These are phyloP conservation scores for Amblyopsis hoosieri DNA, from an alignment of 2,797 vertebrate species.

Conservation along the genomic window DNA sequence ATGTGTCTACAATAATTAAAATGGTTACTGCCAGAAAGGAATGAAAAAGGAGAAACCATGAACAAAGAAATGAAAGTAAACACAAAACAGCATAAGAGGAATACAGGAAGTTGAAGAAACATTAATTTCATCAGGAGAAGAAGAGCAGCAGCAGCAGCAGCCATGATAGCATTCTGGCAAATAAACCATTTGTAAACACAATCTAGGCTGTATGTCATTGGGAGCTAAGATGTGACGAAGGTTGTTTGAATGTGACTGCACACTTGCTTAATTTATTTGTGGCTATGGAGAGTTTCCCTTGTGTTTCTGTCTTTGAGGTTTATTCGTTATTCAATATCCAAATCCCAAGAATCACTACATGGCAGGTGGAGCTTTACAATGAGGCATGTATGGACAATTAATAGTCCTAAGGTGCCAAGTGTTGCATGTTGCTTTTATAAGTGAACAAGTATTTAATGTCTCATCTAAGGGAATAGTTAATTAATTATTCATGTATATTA, in stretches of 20 bases:
- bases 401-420: conserved; percentile 57
- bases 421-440: conserved; percentile 71
- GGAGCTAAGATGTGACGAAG: conserved; percentile 32
- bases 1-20: not conserved
- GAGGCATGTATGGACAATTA: conserved; percentile 56
- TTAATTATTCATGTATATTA: conserved; percentile 68
- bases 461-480: conserved; percentile 53
- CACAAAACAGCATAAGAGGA: not conserved
- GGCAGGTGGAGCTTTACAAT: conserved; percentile 63
- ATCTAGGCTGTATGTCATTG: conserved; percentile 8
- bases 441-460: conserved; percentile 74
- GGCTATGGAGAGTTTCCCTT: conserved; percentile 28
- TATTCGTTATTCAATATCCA: conserved; percentile 46
- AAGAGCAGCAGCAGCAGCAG: conserved; percentile 4
- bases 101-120: too few relatives aligned
- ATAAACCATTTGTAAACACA: conserved; percentile 13
- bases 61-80: not conserved
- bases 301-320: conserved; percentile 40
- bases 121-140: too few relatives aligned
- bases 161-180: conserved; percentile 12
- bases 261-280: conserved; percentile 44
- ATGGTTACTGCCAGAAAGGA: conserved; percentile 9
- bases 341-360: conserved; percentile 35
- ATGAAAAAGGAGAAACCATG: not conserved
- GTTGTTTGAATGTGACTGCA: conserved; percentile 32